Percentiles rank a stretch among this genome's conserved stretches.
These are phyloP conservation scores for Blastobasis adustella DNA, from an alignment of 2,888 invertebrate species.

Conservation along the genomic window DNA sequence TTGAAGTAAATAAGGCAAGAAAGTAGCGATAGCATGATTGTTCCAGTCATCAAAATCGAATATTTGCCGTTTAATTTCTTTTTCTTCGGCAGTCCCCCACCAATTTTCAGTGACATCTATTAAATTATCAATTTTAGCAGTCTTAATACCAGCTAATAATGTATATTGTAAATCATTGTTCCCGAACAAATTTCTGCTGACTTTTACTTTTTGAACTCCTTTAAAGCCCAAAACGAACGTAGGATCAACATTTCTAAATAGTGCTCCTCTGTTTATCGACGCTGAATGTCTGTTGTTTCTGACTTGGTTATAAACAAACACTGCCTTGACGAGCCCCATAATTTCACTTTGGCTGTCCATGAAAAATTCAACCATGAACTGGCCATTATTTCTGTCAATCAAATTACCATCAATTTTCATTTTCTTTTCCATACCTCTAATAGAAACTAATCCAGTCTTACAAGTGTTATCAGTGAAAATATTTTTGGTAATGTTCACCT, in stretches of 20 bases:
- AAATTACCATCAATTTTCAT: slow-evolving; percentile 87
- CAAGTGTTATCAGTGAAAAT: slow-evolving; percentile 90
- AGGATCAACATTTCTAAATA: slow-evolving; percentile 68
- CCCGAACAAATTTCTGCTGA: slow-evolving; percentile 91
- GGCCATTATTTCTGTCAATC: slow-evolving; percentile 86
- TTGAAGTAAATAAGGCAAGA: slow-evolving; percentile 88
- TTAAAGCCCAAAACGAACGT: slow-evolving; percentile 93
- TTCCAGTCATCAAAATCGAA: slow-evolving; percentile 99
- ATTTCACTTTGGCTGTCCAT: slow-evolving; percentile 96
- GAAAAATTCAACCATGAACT: slow-evolving; percentile 89
- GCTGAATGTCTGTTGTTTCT: slow-evolving; percentile 77
- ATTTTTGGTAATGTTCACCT: slow-evolving; percentile 90
- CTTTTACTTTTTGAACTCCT: slow-evolving; percentile 94
- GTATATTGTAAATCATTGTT: slow-evolving; percentile 91
- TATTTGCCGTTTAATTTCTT: slow-evolving; percentile 85
- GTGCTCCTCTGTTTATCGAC: slow-evolving; percentile 41
- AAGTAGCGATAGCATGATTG: slow-evolving; percentile 94
- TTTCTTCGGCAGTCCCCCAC: slow-evolving; percentile 91
- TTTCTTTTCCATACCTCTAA: slow-evolving; percentile 97
- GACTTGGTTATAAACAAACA: slow-evolving; percentile 85
- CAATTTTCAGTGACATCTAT: slow-evolving; percentile 95
- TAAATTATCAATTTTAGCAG: slow-evolving; percentile 89
- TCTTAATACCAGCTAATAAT: slow-evolving; percentile 91
- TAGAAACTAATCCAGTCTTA: slow-evolving; percentile 83
- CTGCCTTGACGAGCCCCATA: slow-evolving; percentile 87